Evolutionary conservation across 2,888 invertebrate genomes (phyloP), one percentile per base, ranked within the genome.

Genomic region (Notocelia uddmanniana): DNA sequence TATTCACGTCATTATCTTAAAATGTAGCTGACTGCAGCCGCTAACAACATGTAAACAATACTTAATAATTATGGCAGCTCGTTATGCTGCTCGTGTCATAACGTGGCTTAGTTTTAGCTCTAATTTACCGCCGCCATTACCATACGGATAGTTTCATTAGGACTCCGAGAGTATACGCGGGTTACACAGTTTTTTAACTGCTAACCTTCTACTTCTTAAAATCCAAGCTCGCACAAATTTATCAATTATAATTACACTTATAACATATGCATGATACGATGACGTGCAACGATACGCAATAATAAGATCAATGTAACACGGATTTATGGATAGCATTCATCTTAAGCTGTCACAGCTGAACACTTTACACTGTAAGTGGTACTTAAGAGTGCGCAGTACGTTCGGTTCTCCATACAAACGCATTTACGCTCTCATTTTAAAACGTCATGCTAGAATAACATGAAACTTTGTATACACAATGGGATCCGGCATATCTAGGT

Each of bases 71-170:
- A 71, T 60, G 68, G 54, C 68, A 37, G 62, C 55, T 54, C 45
- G 54, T 60, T 69, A 68, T 18, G 59, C n/a, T 18, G 19, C 60
- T 21, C 18, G 41, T 52, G 60, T 41, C 77, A 80, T 77, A 79
- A 76, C 70, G 68, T 63, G 57, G 76, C 77, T 79, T 79, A 75
- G 79, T 80, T 80, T 79, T 78, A 78, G 75, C 76, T 73, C 74
- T 76, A 78, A 80, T 83, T 80, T 79, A 77, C 71, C 75, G 59
- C 23, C 19, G 23, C 48, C 48, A 63, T 63, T 57, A 63, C 23
- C 69, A 63, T 68, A 68, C 57, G 48, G 55, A 45, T 57, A 57
- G 64, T 63, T 71, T 59, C 64, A 66, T 54, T 66, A 59, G 58
- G 31, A 62, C 54, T 54, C 26, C n/a, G 21, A n/a, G 6, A 69